Conservation (phyloP, 1,140 invertebrate species). For the Diuraphis noxia region DNA sequence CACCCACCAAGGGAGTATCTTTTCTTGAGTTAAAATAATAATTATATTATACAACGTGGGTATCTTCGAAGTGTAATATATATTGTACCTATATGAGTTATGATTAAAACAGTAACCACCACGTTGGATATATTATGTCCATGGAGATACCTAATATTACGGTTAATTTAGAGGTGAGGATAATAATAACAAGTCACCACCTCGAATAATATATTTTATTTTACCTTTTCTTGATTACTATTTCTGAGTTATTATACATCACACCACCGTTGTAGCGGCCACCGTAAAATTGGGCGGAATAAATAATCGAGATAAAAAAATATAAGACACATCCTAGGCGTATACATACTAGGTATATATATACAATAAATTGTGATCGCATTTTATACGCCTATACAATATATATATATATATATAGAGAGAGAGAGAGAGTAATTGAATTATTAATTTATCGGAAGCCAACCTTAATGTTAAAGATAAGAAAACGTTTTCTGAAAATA, state of each 20-base stretch:
- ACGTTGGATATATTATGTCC: background rate
- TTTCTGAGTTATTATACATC: background rate
- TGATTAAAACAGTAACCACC: background rate
- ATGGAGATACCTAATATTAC: background rate
- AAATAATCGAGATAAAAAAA: background rate
- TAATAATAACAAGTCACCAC: background rate
- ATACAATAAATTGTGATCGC: background rate
- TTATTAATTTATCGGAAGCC: background rate
- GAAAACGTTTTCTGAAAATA: no score
- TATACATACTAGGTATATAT: no score
- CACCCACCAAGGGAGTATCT: background rate
- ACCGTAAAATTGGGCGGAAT: background rate
- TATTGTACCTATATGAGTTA: background rate
- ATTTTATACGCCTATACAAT: background rate
- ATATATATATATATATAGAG: no score
- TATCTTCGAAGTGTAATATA: background rate
- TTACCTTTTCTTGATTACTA: background rate
- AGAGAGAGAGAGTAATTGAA: no score
- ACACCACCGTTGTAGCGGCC: background rate
- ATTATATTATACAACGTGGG: background rate
- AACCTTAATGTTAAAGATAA: background rate
- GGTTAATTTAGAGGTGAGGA: background rate
- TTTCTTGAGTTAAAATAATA: background rate
- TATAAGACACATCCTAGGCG: background rate
- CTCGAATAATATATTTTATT: background rate